These are phyloP conservation scores for Epinotia nisella DNA, from an alignment of 2,888 invertebrate species.

Conservation along the genomic window DNA sequence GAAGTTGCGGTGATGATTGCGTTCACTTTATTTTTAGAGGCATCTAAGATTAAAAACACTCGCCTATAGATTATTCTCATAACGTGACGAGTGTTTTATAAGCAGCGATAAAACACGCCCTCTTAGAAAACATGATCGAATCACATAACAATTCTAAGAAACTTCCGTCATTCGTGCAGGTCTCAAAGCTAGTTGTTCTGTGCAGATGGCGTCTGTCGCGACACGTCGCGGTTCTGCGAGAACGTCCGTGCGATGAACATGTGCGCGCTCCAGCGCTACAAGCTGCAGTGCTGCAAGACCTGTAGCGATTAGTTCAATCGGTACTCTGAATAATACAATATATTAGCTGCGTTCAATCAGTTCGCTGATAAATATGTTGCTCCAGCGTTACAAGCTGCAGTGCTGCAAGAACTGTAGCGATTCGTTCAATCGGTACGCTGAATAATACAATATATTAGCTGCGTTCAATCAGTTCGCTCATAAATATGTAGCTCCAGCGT, in stretches of 20 bases:
- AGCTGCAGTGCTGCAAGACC: slow-evolving; percentile 94
- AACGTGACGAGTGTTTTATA: too few relatives aligned
- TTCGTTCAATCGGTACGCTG: slow-evolving; percentile 48
- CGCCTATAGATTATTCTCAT: too few relatives aligned
- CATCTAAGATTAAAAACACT: too few relatives aligned
- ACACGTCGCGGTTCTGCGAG: slow-evolving; percentile 93
- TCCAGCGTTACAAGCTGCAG: too few relatives aligned
- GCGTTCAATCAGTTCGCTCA: neutral
- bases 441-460: neutral
- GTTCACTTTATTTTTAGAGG: too few relatives aligned
- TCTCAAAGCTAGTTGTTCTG: slow-evolving; percentile 50
- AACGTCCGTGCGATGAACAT: slow-evolving; percentile 95
- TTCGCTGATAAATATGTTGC: neutral
- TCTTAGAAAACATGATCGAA: too few relatives aligned
- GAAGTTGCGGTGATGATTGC: too few relatives aligned
- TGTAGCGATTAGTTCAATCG: slow-evolving; percentile 78
- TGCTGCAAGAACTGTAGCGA: slow-evolving; percentile 93
- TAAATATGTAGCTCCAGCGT: neutral
- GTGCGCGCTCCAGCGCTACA: slow-evolving; percentile 93
- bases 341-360: neutral
- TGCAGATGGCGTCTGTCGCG: slow-evolving; percentile 89
- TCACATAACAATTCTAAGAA: too few relatives aligned
- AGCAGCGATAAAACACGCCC: too few relatives aligned
- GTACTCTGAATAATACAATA: neutral
- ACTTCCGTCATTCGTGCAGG: neutral